Percentiles rank a stretch among this genome's conserved stretches.
Evolutionary conservation across 2,113 vertebrate genomes (phyloP).

Genomic region (Dermatemys mawii): DNA sequence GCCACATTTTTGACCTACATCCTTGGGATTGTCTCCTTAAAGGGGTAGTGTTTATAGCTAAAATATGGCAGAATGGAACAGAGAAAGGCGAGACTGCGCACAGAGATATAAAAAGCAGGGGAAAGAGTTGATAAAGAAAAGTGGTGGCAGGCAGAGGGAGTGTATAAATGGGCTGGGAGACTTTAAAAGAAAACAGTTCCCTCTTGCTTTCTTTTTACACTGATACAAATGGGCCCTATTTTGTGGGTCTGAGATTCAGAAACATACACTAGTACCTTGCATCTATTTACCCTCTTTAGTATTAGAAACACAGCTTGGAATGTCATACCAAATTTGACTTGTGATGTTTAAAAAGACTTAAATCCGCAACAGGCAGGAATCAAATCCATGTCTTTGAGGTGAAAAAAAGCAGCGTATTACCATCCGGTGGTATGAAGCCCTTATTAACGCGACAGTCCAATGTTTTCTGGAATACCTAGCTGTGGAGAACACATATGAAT

Average conservation of each 20-base stretch:
- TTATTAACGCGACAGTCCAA: background rate
- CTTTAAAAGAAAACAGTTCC: background rate
- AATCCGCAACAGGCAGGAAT: slow-evolving; percentile 13
- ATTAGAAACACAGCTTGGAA: background rate
- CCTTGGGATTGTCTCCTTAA: background rate
- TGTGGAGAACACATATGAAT: background rate
- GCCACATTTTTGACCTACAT: background rate
- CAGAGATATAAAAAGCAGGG: background rate
- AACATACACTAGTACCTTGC: background rate
- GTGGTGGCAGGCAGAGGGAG: background rate
- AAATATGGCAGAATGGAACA: background rate
- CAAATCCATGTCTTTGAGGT: background rate
- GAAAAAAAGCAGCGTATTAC: background rate
- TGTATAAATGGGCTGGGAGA: background rate
- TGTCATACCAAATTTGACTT: background rate
- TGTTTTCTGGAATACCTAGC: background rate
- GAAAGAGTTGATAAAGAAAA: background rate
- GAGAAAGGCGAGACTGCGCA: background rate
- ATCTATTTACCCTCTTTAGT: accelerated
- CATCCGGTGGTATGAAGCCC: background rate
- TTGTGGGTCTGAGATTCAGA: background rate
- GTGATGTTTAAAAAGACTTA: background rate
- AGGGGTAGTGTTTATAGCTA: background rate
- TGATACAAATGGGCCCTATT: background rate
- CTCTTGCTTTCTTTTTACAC: background rate